Percentiles rank a stretch among this genome's conserved stretches.
These are phyloP conservation scores for Lomographa bimaculata DNA, from an alignment of 2,888 invertebrate species.

Conservation along the genomic window DNA sequence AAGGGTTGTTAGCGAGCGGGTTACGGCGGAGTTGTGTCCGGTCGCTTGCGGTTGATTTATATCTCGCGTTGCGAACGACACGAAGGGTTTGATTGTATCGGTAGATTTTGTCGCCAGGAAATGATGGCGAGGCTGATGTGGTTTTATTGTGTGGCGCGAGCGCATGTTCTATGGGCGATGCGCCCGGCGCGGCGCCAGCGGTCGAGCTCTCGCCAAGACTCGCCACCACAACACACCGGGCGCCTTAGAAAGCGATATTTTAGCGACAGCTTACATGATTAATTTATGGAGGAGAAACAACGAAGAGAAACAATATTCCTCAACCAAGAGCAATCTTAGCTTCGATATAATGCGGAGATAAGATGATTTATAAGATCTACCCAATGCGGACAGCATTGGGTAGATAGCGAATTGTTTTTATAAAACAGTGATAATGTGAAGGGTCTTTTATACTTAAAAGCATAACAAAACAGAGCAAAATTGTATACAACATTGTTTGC, in stretches of 20 bases:
- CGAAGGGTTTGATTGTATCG: constrained; percentile 72
- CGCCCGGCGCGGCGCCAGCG: constrained; percentile 60
- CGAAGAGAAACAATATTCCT: constrained; percentile 68
- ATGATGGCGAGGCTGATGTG: constrained; percentile 57
- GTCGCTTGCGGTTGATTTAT: constrained; percentile 68
- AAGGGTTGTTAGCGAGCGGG: constrained; percentile 52
- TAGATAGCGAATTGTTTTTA: no score
- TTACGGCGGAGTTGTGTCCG: constrained; percentile 23
- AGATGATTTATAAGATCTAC: constrained; percentile 69
- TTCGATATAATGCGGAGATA: constrained; percentile 75
- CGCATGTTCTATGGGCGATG: constrained; percentile 67
- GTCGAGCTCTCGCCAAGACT: constrained; percentile 33
- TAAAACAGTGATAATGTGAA: no score
- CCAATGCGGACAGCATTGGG: no score
- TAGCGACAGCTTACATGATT: constrained; percentile 82
- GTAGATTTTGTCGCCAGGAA: constrained; percentile 79
- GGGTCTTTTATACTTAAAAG: no score
- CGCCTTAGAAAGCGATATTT: constrained; percentile 73
- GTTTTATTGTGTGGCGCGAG: constrained; percentile 64
- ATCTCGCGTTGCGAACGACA: constrained; percentile 56
- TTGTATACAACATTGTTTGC: not conserved
- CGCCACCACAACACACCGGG: constrained; percentile 34
- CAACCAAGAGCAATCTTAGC: constrained; percentile 60
- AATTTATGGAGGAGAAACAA: constrained; percentile 76
- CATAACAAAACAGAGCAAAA: not conserved